These are phyloP conservation scores for Platyrinchus mystaceus DNA, from an alignment of 2,797 vertebrate species.

Conservation along the genomic window DNA sequence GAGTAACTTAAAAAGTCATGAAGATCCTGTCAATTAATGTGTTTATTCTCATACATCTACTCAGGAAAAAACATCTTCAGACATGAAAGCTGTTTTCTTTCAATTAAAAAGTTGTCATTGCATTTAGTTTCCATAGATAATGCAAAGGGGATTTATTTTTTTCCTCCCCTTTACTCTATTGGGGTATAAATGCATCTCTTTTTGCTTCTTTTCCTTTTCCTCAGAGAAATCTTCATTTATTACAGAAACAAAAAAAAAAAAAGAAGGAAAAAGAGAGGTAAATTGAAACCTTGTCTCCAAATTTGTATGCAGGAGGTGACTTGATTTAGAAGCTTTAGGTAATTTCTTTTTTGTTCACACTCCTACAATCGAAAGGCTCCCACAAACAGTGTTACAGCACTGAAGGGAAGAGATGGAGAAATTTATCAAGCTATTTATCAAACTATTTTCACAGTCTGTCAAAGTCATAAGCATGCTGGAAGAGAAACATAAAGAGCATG, in stretches of 20 bases:
- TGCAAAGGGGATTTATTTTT: not conserved
- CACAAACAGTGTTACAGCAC: not conserved
- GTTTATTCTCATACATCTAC: slow-evolving; percentile 57
- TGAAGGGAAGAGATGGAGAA: slow-evolving; percentile 38
- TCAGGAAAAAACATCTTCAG: slow-evolving; percentile 66
- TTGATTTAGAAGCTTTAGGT: slow-evolving; percentile 61
- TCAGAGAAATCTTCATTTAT: slow-evolving; percentile 28
- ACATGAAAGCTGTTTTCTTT: slow-evolving; percentile 65
- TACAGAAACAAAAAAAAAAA: not conserved
- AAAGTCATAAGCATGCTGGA: slow-evolving; percentile 8
- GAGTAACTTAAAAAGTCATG: slow-evolving; percentile 71
- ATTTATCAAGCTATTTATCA: slow-evolving; percentile 61
- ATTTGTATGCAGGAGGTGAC: slow-evolving; percentile 53
- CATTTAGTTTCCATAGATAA: slow-evolving; percentile 72
- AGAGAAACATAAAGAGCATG: not conserved
- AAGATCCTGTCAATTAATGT: slow-evolving; percentile 78
- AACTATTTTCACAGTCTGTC: slow-evolving; percentile 59
- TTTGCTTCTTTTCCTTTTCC: not conserved
- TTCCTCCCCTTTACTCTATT: not conserved
- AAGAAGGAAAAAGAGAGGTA: slow-evolving; percentile 1
- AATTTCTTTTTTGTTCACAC: slow-evolving; percentile 62
- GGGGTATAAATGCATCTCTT: not conserved
- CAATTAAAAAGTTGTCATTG: slow-evolving; percentile 66
- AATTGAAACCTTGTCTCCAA: slow-evolving; percentile 51
- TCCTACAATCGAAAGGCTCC: slow-evolving; percentile 37